Evolutionary conservation across 2,888 invertebrate genomes (phyloP).

Genomic region (Melanargia galathea): DNA sequence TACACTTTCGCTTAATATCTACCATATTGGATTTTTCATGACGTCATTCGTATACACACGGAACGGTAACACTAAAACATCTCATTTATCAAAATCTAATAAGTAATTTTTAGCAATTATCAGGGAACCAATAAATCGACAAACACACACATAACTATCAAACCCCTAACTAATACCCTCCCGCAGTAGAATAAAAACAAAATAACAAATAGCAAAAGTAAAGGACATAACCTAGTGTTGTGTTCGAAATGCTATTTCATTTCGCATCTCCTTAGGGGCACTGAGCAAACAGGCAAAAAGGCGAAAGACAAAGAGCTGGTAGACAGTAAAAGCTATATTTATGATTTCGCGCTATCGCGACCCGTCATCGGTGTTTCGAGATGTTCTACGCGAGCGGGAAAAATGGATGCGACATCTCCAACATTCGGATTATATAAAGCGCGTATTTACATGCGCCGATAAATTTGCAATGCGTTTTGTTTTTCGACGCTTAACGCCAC

Average conservation of each 20-base stretch:
- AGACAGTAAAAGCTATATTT: constrained; percentile 62
- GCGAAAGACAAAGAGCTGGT: constrained; percentile 48
- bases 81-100: too few relatives aligned
- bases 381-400: constrained; percentile 37
- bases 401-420: constrained; percentile 45
- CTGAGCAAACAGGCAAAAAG: constrained; percentile 47
- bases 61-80: too few relatives aligned
- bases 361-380: constrained; percentile 58
- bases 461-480: constrained; percentile 21
- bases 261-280: constrained; percentile 43
- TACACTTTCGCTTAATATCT: too few relatives aligned
- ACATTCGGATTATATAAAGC: constrained; percentile 17
- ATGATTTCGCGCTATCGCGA: constrained; percentile 70
- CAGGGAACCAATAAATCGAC: too few relatives aligned
- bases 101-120: too few relatives aligned
- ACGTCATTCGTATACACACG: too few relatives aligned
- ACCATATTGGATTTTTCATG: too few relatives aligned
- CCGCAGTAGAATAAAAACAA: too few relatives aligned
- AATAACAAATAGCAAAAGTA: too few relatives aligned
- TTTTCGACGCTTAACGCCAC: constrained; percentile 13
- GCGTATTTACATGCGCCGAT: constrained; percentile 19
- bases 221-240: constrained; percentile 2
- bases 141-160: too few relatives aligned
- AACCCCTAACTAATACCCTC: too few relatives aligned
- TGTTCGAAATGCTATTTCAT: constrained; percentile 40